These are phyloP conservation scores for Naso thynnoides DNA, from an alignment of 2,797 vertebrate genomes.

Conservation along the genomic window DNA sequence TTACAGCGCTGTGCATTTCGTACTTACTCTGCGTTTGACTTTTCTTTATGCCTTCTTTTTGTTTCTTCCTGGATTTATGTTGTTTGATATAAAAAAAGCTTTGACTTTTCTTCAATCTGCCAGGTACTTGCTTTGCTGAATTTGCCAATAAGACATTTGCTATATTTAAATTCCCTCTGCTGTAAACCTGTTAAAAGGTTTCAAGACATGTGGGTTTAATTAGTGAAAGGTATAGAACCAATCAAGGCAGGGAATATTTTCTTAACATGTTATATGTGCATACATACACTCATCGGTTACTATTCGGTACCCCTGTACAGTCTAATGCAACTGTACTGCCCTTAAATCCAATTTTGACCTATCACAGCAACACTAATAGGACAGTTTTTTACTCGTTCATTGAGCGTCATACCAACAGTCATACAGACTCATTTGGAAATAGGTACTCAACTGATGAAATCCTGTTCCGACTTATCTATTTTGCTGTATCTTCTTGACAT, in stretches of 20 bases:
- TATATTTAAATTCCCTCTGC: not conserved
- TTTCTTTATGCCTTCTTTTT: too few species aligned
- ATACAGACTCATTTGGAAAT: not conserved
- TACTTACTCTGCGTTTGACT: too few species aligned
- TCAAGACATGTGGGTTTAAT: not conserved
- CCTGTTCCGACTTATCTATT: not conserved
- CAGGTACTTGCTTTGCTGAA: not conserved
- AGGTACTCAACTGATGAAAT: not conserved
- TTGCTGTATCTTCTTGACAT: not conserved
- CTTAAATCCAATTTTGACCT: not conserved
- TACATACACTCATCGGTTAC: not conserved
- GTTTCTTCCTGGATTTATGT: too few species aligned
- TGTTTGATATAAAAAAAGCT: too few species aligned
- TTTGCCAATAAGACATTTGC: not conserved
- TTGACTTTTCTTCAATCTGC: constrained; percentile 9
- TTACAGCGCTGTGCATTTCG: too few species aligned
- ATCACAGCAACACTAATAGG: not conserved
- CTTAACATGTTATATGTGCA: not conserved
- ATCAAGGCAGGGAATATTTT: not conserved
- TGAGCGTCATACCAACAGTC: not conserved
- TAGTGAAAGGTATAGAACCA: not conserved
- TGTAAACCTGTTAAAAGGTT: not conserved
- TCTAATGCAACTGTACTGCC: not conserved
- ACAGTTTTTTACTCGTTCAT: not conserved
- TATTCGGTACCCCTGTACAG: not conserved